Evolutionary conservation across 2,888 invertebrate genomes (phyloP), one percentile per base, ranked within the genome.

Genomic region (Pogonocherus hispidulus): DNA sequence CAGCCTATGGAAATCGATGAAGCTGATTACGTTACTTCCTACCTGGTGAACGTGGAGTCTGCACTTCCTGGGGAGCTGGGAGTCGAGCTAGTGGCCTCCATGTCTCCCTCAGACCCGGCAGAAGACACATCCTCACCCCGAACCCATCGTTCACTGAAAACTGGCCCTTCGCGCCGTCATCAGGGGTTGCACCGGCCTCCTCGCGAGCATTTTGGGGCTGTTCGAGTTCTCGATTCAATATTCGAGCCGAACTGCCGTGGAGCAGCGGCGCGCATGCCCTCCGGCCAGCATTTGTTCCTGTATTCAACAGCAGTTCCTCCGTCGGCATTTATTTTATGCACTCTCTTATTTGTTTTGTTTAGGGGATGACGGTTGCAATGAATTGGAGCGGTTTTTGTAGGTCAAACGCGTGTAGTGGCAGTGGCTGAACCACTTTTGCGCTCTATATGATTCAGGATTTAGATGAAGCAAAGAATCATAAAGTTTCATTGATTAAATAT

Each of bases 31-130:
- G 32, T 49, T 60, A 44, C 62, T 66, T 54, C 67, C 75, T 71
- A 78, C 85, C 85, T 85, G 80, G 84, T 80, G 77, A 83, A 85
- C 65, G 86, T 84, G 62, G 85, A 84, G 78, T 85, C 86, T 65
- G 81, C 81, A 69, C 81, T 83, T 76, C 83, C 80, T 72, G 81
- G 80, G 63, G 84, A 81, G 70, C 84, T 83, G 72, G 73, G 73
- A 55, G 84, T 85, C 76, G 86, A 85, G 80, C 85, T 86, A 73
- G 85, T 81, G 70, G 85, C 82, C 82, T 85, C 85, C 85, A 85
- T 85, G 67, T 69, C 76, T 72, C 67, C 47, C 51, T 49, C 47
- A 72, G 66, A 69, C 72, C 68, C 63, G 60, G 66, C 64, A 59
- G 60, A 66, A 67, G 60, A 63, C 62, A 63, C 74, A 72, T 76